phyloP scores from a whole-genome alignment of 2,797 vertebrate species.

The Hypotaenidia philippensis region DNA sequence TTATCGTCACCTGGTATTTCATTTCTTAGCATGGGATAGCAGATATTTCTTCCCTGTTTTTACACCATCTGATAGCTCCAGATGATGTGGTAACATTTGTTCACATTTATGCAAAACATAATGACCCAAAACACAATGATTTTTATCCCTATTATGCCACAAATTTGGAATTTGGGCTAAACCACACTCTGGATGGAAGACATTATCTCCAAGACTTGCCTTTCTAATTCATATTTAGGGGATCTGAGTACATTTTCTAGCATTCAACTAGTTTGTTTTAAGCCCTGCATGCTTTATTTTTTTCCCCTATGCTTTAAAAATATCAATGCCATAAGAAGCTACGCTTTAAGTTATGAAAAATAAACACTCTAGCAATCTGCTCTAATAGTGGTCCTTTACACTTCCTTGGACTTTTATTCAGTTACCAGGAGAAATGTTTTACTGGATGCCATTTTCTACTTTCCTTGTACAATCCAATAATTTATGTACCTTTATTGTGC shows the following conservation, averaged over 20 bases:
- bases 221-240: not conserved
- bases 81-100: not conserved
- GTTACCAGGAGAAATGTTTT: not conserved
- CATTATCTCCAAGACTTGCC: not conserved
- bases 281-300: not conserved
- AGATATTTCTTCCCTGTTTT: not conserved
- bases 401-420: not conserved
- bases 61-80: not conserved
- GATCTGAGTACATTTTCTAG: not conserved
- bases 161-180: conserved; percentile 18
- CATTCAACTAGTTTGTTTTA: not conserved
- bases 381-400: not conserved
- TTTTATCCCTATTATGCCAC: not conserved
- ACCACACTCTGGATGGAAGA: not conserved
- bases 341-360: not conserved
- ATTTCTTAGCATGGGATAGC: not conserved
- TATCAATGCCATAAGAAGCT: not conserved
- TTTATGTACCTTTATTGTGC: not conserved
- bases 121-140: not conserved
- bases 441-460: not conserved
- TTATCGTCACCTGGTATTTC: not conserved
- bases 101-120: not conserved
- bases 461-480: not conserved
- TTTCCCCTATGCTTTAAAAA: not conserved
- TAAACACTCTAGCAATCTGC: not conserved